phyloP scores from a whole-genome alignment of 2,797 vertebrate genomes.

The Sebastes nivosus region DNA sequence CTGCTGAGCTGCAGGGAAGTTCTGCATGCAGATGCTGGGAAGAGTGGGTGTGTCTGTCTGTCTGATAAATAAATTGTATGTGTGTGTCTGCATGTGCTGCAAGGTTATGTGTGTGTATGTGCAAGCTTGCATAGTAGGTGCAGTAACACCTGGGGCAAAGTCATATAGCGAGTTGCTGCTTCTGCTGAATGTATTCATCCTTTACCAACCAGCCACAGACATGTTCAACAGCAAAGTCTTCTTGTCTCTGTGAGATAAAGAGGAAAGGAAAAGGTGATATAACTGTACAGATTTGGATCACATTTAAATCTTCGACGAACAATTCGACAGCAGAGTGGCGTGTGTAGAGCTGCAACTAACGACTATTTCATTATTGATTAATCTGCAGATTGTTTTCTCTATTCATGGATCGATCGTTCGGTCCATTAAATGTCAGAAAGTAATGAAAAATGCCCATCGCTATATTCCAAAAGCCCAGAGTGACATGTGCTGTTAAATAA shows the following conservation, averaged over 20 bases:
- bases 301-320: neutral
- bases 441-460: neutral
- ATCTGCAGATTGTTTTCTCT: neutral
- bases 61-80: slow-evolving; percentile 58
- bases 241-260: neutral
- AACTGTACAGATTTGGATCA: neutral
- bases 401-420: neutral
- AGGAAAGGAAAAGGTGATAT: neutral
- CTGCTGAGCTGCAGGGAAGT: slow-evolving; percentile 60
- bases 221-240: neutral
- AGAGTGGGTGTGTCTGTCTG: slow-evolving; percentile 45
- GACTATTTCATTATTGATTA: neutral
- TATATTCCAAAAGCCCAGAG: neutral
- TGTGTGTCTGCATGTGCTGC: slow-evolving; percentile 25
- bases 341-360: neutral
- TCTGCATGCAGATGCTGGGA: slow-evolving; percentile 36
- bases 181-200: slow-evolving; percentile 33
- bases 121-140: neutral
- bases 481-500: neutral
- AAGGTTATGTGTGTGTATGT: slow-evolving; percentile 8
- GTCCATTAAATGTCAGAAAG: neutral
- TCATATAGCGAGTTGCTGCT: slow-evolving; percentile 11
- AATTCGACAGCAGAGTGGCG: neutral
- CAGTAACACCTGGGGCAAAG: slow-evolving; percentile 33
- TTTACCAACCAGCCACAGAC: neutral